These are phyloP conservation scores for Rhadinocentrus ornatus DNA, from an alignment of 2,797 vertebrate genomes.

Conservation along the genomic window DNA sequence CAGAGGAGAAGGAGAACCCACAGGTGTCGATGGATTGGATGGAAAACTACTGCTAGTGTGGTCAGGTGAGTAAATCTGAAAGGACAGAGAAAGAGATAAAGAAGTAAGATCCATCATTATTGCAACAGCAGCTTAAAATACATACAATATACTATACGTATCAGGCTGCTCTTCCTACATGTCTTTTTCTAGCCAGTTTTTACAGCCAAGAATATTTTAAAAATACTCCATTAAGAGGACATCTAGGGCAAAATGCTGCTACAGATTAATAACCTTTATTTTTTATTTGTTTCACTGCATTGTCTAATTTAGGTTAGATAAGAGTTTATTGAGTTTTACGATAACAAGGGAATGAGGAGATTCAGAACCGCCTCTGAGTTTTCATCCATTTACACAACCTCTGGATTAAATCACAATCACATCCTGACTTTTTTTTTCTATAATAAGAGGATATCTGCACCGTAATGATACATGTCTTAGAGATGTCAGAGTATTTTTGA, in stretches of 20 bases:
- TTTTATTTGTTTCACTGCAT: slow-evolving; percentile 18
- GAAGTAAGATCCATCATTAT: slow-evolving; percentile 31
- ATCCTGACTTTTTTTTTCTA: slow-evolving; percentile 47
- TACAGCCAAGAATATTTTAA: slow-evolving; percentile 60
- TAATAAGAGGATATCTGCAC: slow-evolving; percentile 73
- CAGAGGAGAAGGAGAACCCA: slow-evolving; percentile 96
- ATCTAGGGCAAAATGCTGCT: slow-evolving; percentile 14
- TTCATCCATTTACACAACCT: slow-evolving; percentile 78
- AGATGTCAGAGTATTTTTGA: slow-evolving; percentile 69
- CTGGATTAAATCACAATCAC: slow-evolving; percentile 76
- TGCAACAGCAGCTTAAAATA: slow-evolving; percentile 19
- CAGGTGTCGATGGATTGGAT: slow-evolving; percentile 98
- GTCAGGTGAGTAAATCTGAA: slow-evolving; percentile 99
- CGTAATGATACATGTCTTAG: slow-evolving; percentile 69
- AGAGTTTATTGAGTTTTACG: slow-evolving; percentile 63
- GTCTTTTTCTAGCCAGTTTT: slow-evolving; percentile 30
- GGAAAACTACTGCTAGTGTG: slow-evolving; percentile 99
- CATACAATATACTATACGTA: neutral
- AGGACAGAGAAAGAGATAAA: slow-evolving; percentile 52
- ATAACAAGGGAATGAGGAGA: slow-evolving; percentile 64
- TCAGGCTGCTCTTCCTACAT: neutral
- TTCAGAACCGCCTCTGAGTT: slow-evolving; percentile 68
- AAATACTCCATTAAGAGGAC: slow-evolving; percentile 51
- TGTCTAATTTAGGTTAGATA: slow-evolving; percentile 39
- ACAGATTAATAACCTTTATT: slow-evolving; percentile 8